Base-by-base conservation (phyloP, 1,140 invertebrate genomes). In the Magallana angulata region DNA sequence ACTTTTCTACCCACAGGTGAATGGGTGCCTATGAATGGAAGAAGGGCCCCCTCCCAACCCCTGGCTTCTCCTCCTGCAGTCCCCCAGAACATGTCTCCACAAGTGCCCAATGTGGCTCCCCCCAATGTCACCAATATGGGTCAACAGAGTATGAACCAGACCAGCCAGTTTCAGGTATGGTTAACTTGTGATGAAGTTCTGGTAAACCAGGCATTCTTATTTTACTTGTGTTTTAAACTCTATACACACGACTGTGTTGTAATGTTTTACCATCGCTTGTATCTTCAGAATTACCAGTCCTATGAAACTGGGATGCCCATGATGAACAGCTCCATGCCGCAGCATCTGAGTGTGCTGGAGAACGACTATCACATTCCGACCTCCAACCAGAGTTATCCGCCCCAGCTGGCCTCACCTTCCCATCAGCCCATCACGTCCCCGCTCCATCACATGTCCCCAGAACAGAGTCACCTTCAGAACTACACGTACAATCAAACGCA, bases 1-100 rank as follows among this genome's bases (percentile, higher is more conserved):
- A 7, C 11, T 85, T 81, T 24, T 48, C 60, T 60, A 8, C 5
- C 91, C 36, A 84, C 83, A 93, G 93, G 93, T 91, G 93, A 93
- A 90, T 93, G 92, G 93, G 87, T 93, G 57, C 92, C 91, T n/a
- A 83, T 92, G 56, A 68, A 85, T 18, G 89, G 91, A n/a, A 84
- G 82, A 57, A 81, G 83, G 57, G 16, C 81, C 14, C 18, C 80
- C 24, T n/a, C 81, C 6, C 81, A 82, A 56, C 68, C 68, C 68
- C 24, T 76, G 68, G 24, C 24, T 24, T 76, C 68, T 2, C 68
- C 68, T 76, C 36, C 68, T 12, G 36, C 36, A 30, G 68, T 76
- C 14, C 68, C 68, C 24, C 68, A 8, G 48, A 76, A 76, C 68
- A 76, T 76, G 68, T 76, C 68, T 76, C 68, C 68, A 30, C 68